Base-by-base conservation (phyloP, 2,888 invertebrate genomes). In the Aricia artaxerxes region DNA sequence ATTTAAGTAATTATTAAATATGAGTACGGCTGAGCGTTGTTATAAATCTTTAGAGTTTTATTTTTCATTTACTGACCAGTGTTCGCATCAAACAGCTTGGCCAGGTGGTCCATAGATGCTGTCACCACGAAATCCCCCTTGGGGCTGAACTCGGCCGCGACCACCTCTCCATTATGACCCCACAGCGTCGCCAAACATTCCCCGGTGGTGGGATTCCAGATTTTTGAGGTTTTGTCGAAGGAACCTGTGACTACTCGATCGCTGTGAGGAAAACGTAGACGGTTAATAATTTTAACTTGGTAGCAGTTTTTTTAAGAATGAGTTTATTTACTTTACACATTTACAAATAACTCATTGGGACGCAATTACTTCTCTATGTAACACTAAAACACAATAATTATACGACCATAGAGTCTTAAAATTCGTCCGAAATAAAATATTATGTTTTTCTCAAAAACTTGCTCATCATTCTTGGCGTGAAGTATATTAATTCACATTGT, bases 121-220 rank as follows among this genome's bases (percentile, higher is more conserved):
- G 97, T 97, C 5, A 96, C 97, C 0, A 96, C 94, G 79, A 95
- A 90, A 79, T 95, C 95, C n/a, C 95, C 95, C 82, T 95, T 95
- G 0, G 96, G 95, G 85, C 96, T 96, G 90, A 97, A 97, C 88
- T 96, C 96, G 0, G 96, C 95, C 0, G 95, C 95, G 69, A 97
- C 97, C 79, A 97, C 96, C 90, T 97, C 97, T 0, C 96, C 97
- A 0, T 95, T 92, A 86, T 98, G 97, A 0, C 98, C 98, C 91
- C 96, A 95, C 78, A 97, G 92, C 0, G 96, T 96, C 73, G 95
- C 95, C 79, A 96, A 90, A 84, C 97, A 97, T 60, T 95, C 94
- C 0, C 97, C 97, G 0, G 95, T 96, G 78, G 92, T 92, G 0
- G 96, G 94, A 79, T 96, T 95, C 98, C 97, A 98, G 64, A 98